Conservation (phyloP, 2,113 vertebrate genomes). For the Panthera uncia region DNA sequence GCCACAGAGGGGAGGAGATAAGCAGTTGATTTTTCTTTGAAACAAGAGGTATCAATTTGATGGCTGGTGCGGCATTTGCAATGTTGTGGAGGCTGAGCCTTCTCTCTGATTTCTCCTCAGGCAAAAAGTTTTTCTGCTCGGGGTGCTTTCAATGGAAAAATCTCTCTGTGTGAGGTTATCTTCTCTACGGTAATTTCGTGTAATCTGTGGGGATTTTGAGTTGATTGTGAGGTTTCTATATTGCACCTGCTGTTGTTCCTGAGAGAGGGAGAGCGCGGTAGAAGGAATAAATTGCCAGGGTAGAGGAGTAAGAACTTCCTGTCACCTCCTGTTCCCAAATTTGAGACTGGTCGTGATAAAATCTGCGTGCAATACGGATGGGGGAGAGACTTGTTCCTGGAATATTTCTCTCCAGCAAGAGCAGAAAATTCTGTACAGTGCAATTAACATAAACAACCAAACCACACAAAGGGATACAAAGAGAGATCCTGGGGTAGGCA, state of each 20-base stretch:
- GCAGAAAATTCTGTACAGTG: background rate
- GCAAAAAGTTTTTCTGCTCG: background rate
- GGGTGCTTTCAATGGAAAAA: background rate
- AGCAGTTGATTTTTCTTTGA: background rate
- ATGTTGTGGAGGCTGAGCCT: background rate
- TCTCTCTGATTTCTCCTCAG: background rate
- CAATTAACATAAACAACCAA: background rate
- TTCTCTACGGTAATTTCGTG: background rate
- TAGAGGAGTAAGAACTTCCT: background rate
- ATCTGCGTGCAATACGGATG: background rate
- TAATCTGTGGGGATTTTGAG: constrained; percentile 27
- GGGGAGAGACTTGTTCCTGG: background rate
- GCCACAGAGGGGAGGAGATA: background rate
- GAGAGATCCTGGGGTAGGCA: constrained; percentile 12
- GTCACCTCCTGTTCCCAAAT: background rate
- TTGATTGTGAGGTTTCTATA: background rate
- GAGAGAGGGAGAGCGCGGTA: background rate
- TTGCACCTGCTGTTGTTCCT: background rate
- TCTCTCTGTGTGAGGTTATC: background rate
- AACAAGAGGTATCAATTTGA: background rate
- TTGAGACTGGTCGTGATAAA: background rate
- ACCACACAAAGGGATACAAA: background rate
- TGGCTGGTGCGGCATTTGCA: background rate
- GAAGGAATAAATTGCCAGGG: background rate
- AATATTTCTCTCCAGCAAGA: background rate